Percentiles rank a stretch among this genome's conserved stretches.
phyloP scores from a whole-genome alignment of 2,888 invertebrate genomes.

The Galerucella calmariensis region DNA sequence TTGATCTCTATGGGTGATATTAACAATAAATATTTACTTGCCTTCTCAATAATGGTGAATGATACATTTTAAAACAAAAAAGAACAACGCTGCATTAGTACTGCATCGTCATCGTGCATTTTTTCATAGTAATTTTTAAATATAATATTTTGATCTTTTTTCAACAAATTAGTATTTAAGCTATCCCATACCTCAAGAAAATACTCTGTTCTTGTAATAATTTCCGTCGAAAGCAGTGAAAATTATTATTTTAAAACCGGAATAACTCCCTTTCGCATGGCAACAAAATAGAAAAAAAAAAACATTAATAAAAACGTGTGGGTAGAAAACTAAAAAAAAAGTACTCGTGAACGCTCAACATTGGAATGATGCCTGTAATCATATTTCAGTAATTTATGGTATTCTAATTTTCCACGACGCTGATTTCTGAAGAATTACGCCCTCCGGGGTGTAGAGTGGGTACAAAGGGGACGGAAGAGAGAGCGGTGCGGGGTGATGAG shows the following conservation, averaged over 20 bases:
- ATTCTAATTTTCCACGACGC: slow-evolving; percentile 57
- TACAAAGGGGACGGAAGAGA: slow-evolving; percentile 36
- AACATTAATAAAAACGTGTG: background rate
- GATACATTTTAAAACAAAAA: no score
- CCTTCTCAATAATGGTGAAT: no score
- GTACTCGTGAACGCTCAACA: slow-evolving; percentile 1
- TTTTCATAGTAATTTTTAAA: no score
- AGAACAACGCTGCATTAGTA: no score
- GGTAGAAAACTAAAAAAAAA: background rate
- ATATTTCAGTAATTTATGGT: slow-evolving; percentile 46
- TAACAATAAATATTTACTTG: no score
- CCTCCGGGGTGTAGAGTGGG: slow-evolving; percentile 44
- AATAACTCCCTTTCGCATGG: no score
- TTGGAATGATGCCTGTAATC: slow-evolving; percentile 34
- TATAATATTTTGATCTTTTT: no score
- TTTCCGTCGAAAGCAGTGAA: background rate
- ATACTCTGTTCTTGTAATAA: no score
- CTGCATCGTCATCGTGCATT: no score
- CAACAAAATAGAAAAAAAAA: background rate
- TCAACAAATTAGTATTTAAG: no score
- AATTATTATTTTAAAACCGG: background rate
- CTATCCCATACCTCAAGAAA: no score
- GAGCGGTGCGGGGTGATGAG: slow-evolving; percentile 40
- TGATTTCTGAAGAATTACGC: slow-evolving; percentile 55
- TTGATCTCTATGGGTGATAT: no score